These are phyloP conservation scores for Drosophila pruinosa DNA, from an alignment of 1,140 invertebrate species.

Conservation along the genomic window DNA sequence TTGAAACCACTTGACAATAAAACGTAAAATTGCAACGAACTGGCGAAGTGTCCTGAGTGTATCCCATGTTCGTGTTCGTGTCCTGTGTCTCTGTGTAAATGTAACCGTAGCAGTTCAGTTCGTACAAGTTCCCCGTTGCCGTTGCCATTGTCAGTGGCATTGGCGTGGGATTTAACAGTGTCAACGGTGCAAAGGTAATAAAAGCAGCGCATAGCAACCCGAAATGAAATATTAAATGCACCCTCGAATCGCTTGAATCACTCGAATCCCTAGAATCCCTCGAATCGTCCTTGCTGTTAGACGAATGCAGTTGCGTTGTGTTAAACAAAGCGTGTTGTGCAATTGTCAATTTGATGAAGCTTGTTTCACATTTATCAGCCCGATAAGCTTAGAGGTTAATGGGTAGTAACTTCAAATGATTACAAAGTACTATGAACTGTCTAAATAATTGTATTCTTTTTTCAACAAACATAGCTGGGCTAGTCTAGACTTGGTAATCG, in stretches of 20 bases:
- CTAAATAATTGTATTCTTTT: not conserved
- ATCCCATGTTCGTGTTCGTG: not conserved
- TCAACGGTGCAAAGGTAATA: constrained; percentile 75
- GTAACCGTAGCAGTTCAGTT: constrained; percentile 44
- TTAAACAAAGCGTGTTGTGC: constrained; percentile 26
- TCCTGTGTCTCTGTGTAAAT: constrained; percentile 43
- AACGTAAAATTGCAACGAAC: constrained; percentile 60
- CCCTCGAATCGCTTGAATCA: constrained; percentile 38
- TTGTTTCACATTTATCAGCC: constrained; percentile 21
- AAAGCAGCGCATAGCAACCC: constrained; percentile 61
- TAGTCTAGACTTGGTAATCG: not conserved
- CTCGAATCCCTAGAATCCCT: constrained; percentile 3
- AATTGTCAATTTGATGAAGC: constrained; percentile 31
- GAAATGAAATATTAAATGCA: constrained; percentile 77
- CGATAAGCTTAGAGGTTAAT: constrained; percentile 18
- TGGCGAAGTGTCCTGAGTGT: constrained; percentile 47
- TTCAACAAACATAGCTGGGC: not conserved
- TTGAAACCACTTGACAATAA: constrained; percentile 75
- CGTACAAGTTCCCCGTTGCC: constrained; percentile 19
- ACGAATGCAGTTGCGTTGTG: constrained; percentile 3
- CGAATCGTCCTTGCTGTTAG: constrained; percentile 1
- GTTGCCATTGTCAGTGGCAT: constrained; percentile 58
- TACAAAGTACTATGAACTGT: not conserved
- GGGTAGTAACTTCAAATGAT: not conserved
- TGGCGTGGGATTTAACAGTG: constrained; percentile 67